Base-by-base conservation (phyloP, 2,797 vertebrate genomes). In the Rhinichthys osculus region DNA sequence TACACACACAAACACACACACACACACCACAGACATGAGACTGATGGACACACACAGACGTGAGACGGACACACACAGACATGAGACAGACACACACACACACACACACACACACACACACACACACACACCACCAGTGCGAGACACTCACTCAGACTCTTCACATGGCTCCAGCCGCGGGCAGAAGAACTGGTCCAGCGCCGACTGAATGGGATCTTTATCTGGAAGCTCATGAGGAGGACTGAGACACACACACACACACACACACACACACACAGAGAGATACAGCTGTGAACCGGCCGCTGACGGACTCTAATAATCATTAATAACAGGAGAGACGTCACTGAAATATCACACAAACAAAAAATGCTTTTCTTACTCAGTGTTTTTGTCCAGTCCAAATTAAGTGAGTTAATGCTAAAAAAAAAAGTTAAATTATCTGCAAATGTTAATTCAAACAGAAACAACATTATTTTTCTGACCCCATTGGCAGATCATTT, bases 101-200 rank as follows among this genome's bases (percentile, higher is more conserved):
- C 14, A 71, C 23, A 64, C 40, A 78, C 52, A 40, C 21, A 17
- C 47, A 40, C 0, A 57, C 57, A 10, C 57, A 19, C 6, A 47
- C 44, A 50, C 8, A 23, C 57, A 59, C 23, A 2, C 1, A 23
- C 42, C 42, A 72, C 11, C 9, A 42, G 42, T 4, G 44, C 4
- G 3, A 47, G 4, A 4, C 44, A 50, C 96, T 95, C 86, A 98
- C 97, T 96, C 95, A 33, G 89, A 90, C 85, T 97, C 95, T 85
- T 95, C 93, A 90, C 97, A 97, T 52, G 96, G 93, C 19, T 97
- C 92, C 72, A 96, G 95, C 89, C 93, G 96, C 70, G 96, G 94
- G 90, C 95, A 96, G 94, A 97, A 97, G 91, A 97, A 96, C 91
- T 95, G 93, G 57, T 97, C 95, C 87, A 97, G 95, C 35, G 97